Evolutionary conservation across 1,140 invertebrate species (phyloP).

Genomic region (Piezodorus guildinii): DNA sequence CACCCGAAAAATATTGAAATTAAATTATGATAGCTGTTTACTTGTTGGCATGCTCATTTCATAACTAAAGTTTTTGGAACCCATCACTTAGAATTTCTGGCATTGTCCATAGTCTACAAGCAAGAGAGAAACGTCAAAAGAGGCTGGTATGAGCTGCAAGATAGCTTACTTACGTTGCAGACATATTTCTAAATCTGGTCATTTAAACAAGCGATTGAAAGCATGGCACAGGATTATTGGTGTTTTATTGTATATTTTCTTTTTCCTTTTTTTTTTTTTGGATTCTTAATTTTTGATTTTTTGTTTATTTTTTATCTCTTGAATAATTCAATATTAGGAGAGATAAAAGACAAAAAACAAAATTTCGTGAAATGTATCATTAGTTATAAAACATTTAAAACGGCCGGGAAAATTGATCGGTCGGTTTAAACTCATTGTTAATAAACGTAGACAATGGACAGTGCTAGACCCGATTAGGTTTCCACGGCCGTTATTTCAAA

Average conservation of each 20-base stretch:
- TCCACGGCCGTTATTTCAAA: constrained; percentile 22
- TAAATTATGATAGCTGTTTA: constrained; percentile 2
- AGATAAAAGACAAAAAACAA: background rate
- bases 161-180: constrained; percentile 25
- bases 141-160: constrained; percentile 20
- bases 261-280: background rate
- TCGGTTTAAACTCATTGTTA: constrained; percentile 12
- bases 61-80: background rate
- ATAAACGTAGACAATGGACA: constrained; percentile 24
- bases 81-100: constrained; percentile 22
- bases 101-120: constrained; percentile 26
- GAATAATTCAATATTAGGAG: background rate
- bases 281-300: constrained; percentile 11
- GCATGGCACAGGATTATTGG: constrained; percentile 26
- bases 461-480: constrained; percentile 24
- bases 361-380: background rate
- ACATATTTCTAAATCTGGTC: constrained; percentile 22
- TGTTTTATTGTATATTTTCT: constrained; percentile 22
- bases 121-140: constrained; percentile 20
- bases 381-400: background rate
- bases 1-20: too few relatives aligned
- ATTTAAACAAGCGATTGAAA: constrained; percentile 20
- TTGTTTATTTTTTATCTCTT: constrained; percentile 13
- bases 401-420: constrained; percentile 23
- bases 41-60: background rate